Evolutionary conservation across 2,113 vertebrate species (phyloP).

Genomic region (Turdus rufiventris): DNA sequence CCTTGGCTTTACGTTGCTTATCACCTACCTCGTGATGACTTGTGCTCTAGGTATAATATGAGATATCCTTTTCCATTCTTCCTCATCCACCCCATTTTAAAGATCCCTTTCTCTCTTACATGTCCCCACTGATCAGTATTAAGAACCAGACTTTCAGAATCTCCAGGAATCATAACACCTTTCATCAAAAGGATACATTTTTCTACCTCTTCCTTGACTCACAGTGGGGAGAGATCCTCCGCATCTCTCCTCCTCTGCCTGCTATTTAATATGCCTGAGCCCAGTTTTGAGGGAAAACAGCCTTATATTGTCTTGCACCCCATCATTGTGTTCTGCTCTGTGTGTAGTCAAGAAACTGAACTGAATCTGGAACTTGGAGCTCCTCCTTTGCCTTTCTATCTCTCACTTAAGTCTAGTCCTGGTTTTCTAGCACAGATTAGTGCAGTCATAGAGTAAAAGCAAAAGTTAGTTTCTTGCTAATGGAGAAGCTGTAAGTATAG

Average conservation of each 20-base stretch:
- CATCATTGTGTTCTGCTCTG: not conserved
- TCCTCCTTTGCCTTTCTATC: not conserved
- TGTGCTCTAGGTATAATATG: slow-evolving; percentile 63
- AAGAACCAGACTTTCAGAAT: not conserved
- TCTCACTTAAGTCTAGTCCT: not conserved
- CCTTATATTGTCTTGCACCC: not conserved
- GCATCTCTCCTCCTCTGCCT: not conserved
- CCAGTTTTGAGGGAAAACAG: not conserved
- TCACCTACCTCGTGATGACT: slow-evolving; percentile 75
- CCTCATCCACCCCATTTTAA: not conserved
- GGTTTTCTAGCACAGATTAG: not conserved
- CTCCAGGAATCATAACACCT: not conserved
- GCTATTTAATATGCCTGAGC: not conserved
- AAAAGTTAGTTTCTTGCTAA: not conserved
- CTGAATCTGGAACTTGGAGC: not conserved
- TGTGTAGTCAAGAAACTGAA: not conserved
- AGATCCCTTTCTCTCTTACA: not conserved
- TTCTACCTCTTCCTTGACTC: not conserved
- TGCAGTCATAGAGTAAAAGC: not conserved
- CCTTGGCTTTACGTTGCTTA: slow-evolving; percentile 76
- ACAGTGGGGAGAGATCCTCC: not conserved
- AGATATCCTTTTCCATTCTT: not conserved
- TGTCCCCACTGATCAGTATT: not conserved
- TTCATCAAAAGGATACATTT: not conserved
- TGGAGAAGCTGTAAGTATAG: not conserved